These are phyloP conservation scores for Tapirus indicus DNA, from an alignment of 2,797 vertebrate species.

Conservation along the genomic window DNA sequence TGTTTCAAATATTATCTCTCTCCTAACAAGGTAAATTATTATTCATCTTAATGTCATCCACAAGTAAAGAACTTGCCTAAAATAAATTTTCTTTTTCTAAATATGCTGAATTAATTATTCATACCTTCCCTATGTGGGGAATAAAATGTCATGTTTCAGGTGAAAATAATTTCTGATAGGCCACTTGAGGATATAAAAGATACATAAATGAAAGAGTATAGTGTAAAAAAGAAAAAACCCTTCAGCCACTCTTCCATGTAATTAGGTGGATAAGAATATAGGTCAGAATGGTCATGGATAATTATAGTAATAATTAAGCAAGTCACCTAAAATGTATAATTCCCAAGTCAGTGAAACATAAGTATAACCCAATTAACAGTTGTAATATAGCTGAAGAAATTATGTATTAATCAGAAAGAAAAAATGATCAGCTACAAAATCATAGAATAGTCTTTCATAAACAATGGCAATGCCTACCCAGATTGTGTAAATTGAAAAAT, in stretches of 20 bases:
- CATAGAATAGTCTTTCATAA: background rate
- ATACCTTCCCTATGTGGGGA: background rate
- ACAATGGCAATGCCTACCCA: background rate
- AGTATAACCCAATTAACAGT: background rate
- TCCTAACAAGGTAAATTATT: conserved; percentile 33
- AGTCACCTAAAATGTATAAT: conserved; percentile 1
- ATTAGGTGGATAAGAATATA: background rate
- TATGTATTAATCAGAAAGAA: conserved; percentile 3
- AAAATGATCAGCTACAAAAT: background rate
- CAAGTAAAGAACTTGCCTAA: conserved; percentile 21
- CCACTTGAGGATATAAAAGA: background rate
- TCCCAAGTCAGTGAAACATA: background rate
- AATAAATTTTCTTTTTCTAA: conserved; percentile 67
- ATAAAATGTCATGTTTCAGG: conserved; percentile 49
- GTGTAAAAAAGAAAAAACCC: background rate
- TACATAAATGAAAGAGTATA: conserved; percentile 21
- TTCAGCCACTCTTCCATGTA: background rate
- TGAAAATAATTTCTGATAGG: conserved; percentile 53
- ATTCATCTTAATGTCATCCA: conserved; percentile 47
- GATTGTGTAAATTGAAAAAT: background rate
- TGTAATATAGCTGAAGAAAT: background rate
- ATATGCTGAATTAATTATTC: conserved; percentile 62
- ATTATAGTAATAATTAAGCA: conserved; percentile 21
- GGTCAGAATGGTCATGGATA: background rate
- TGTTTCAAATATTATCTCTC: conserved; percentile 29